Evolutionary conservation across 2,113 vertebrate species (phyloP), one percentile per base, ranked within the genome.

Genomic region (Psilopsiagon aurifrons): DNA sequence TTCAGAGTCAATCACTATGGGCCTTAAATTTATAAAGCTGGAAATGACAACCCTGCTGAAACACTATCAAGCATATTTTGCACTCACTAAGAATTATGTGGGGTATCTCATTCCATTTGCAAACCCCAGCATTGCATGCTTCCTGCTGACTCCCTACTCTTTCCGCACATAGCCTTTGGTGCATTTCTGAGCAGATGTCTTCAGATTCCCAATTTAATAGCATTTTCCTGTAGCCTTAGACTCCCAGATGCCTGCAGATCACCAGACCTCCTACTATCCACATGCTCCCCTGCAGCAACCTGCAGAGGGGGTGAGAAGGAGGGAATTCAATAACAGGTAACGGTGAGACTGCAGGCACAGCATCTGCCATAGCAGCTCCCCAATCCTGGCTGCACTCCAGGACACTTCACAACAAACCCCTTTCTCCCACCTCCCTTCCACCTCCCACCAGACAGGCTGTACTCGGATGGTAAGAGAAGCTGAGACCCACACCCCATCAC

Each of bases 231-330:
- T 29, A 95, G 52, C 37, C 28, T 47, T 49, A 92, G 29, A 73
- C 69, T 87, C 82, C 70, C 78, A 73, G 70, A 41, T 37, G 57
- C 47, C 28, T 76, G 86, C 10, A 41, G 63, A 69, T 10, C n/a
- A 37, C 60, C 71, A 83, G 67, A 73, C 15, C 70, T 85, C 84
- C 83, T 24, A 4, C 62, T 5, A 3, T 17, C 74, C 1, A 2
- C 11, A 0, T 0, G 1, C 31, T 62, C 10, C 90, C 70, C 90
- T 27, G 33, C 17, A 5, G 82, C 3, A 1, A 27, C 43, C 57
- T 62, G 74, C 9, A 0, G 52, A 66, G 70, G 28, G 37, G 27
- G 14, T 25, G 91, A 73, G 67, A 44, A 90, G 75, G 88, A 73
- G 22, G 76, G 54, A 75, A 87, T 44, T 13, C 49, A 86, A 8